Conservation (phyloP, 2,888 invertebrate genomes). For the Lithophane socia region DNA sequence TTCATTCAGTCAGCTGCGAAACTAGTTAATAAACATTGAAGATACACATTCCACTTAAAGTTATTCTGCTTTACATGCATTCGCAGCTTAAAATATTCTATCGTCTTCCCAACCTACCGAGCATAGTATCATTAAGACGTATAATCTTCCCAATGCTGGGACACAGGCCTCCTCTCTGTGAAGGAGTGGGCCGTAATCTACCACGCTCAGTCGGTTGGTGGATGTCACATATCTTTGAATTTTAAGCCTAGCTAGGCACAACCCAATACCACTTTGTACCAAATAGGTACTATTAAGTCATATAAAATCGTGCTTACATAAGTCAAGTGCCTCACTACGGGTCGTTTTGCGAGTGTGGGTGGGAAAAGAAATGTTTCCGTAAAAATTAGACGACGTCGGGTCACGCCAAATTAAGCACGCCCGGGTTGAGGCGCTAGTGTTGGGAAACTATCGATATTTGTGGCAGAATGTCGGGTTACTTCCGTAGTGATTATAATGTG, state of each 20-base stretch:
- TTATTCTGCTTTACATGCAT: background rate
- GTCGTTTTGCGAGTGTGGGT: constrained; percentile 56
- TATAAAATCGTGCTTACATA: constrained; percentile 16
- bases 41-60: too few species aligned
- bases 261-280: background rate
- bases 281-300: background rate
- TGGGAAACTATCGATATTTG: constrained; percentile 64
- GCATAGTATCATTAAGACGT: too few species aligned
- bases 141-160: too few species aligned
- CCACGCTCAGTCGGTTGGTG: background rate
- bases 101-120: background rate
- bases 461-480: background rate
- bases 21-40: background rate
- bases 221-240: background rate
- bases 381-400: constrained; percentile 79
- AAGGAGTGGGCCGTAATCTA: background rate
- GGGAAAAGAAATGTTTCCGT: constrained; percentile 81
- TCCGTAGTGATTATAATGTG: background rate
- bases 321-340: constrained; percentile 31
- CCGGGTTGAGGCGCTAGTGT: constrained; percentile 68
- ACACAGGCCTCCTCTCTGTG: background rate
- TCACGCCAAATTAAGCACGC: constrained; percentile 81
- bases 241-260: background rate
- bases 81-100: too few species aligned
- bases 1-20: background rate